Percentiles rank a stretch among this genome's conserved stretches.
Conservation (phyloP, 2,888 invertebrate genomes). For the Eupsilia transversa region DNA sequence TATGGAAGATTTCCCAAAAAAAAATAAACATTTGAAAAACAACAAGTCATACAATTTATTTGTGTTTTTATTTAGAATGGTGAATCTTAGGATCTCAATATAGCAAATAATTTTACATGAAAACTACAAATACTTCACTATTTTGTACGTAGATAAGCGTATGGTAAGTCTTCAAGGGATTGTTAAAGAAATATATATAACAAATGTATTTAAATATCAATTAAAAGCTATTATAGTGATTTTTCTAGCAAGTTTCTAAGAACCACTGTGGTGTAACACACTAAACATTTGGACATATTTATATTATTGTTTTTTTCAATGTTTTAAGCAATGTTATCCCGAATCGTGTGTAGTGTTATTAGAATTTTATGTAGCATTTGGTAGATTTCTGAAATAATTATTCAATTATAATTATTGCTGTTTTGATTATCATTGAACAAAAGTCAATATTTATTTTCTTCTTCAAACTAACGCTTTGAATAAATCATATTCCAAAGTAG, state of each 20-base stretch:
- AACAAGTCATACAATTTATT: constrained; percentile 30
- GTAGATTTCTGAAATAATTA: not conserved
- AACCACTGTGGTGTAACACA: constrained; percentile 43
- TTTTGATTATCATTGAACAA: not conserved
- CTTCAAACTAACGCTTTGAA: not conserved
- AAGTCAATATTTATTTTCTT: not conserved
- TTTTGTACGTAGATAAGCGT: constrained; percentile 85
- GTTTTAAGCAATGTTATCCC: constrained; percentile 12
- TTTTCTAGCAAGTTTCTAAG: constrained; percentile 65
- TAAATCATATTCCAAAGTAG: not conserved
- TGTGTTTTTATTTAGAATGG: constrained; percentile 53
- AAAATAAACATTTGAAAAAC: constrained; percentile 17
- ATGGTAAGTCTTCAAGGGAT: constrained; percentile 74
- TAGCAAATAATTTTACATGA: constrained; percentile 66
- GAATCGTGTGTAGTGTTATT: not conserved
- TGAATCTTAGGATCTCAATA: constrained; percentile 71
- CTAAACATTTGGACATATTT: not conserved
- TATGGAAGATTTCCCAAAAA: constrained; percentile 40
- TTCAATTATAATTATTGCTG: not conserved
- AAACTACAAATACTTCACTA: constrained; percentile 67
- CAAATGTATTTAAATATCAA: constrained; percentile 47
- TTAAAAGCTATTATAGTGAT: constrained; percentile 61
- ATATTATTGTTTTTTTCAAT: not conserved
- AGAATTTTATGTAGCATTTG: not conserved
- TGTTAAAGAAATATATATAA: constrained; percentile 59